Percentiles rank a stretch among this genome's conserved stretches.
Conservation (phyloP, 2,888 invertebrate species). For the Eurois occulta region DNA sequence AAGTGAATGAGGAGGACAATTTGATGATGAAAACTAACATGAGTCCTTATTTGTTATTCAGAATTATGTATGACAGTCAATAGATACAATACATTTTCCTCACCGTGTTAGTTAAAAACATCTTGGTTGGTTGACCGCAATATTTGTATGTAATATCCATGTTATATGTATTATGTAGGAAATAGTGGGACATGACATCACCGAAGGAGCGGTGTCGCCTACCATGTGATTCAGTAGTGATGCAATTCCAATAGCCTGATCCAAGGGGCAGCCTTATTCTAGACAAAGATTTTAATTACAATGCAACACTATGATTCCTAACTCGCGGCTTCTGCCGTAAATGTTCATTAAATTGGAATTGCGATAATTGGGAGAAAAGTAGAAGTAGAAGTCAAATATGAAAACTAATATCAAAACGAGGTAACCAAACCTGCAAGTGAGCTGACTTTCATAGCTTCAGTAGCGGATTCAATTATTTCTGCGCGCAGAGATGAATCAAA, state of each 20-base stretch:
- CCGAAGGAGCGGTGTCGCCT: slow-evolving; percentile 53
- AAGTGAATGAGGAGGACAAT: slow-evolving; percentile 20
- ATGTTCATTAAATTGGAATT: not conserved
- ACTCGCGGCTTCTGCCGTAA: not conserved
- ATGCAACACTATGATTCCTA: not conserved
- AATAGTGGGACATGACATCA: slow-evolving; percentile 65
- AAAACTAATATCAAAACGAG: not conserved
- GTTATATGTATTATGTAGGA: slow-evolving; percentile 43
- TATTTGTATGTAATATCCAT: slow-evolving; percentile 32
- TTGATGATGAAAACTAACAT: slow-evolving; percentile 2
- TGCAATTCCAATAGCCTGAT: slow-evolving; percentile 63
- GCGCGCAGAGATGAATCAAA: not conserved
- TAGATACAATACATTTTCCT: slow-evolving; percentile 45
- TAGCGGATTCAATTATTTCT: not conserved
- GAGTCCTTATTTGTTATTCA: slow-evolving; percentile 24
- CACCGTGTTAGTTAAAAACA: slow-evolving; percentile 23
- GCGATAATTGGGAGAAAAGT: not conserved
- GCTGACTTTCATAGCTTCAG: not conserved
- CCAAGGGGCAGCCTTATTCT: slow-evolving; percentile 26
- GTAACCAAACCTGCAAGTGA: not conserved
- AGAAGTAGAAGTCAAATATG: not conserved
- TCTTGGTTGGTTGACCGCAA: slow-evolving; percentile 40
- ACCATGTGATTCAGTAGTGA: slow-evolving; percentile 67
- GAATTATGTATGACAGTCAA: slow-evolving; percentile 37
- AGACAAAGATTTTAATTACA: slow-evolving; percentile 3